A percentile compares a stretch with the other conserved stretches of the same genome.
Evolutionary conservation across 2,888 invertebrate species (phyloP).

Genomic region (Smittia aterrima): DNA sequence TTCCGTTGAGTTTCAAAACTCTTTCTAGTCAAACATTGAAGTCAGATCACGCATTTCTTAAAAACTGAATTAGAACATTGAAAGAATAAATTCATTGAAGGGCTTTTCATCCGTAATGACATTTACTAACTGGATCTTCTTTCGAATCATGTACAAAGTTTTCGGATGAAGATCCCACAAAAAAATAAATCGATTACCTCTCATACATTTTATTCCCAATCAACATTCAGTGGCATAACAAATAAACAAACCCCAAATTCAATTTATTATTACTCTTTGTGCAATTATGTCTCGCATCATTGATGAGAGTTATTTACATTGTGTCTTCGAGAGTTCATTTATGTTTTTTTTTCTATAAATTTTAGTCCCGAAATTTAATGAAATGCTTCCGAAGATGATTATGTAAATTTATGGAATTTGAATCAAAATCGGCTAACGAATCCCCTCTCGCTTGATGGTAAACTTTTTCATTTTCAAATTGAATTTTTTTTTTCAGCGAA

Average conservation of each 20-base stretch:
- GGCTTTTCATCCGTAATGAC: no score
- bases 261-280: not conserved
- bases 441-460: not conserved
- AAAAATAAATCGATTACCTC: no score
- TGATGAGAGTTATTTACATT: not conserved
- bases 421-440: not conserved
- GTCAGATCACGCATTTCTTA: no score
- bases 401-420: not conserved
- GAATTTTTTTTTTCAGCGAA: not conserved
- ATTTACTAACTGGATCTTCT: no score
- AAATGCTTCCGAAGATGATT: not conserved
- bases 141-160: no score
- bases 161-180: no score
- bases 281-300: not conserved
- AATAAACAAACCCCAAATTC: not conserved
- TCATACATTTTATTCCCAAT: no score
- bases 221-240: no score
- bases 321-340: not conserved
- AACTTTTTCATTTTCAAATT: constrained; percentile 2
- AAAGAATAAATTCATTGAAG: no score
- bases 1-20: no score
- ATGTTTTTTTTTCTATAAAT: not conserved
- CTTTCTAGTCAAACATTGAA: no score
- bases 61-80: no score
- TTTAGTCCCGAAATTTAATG: not conserved